phyloP scores from a whole-genome alignment of 2,113 vertebrate genomes.

The Platycercus adscitus region DNA sequence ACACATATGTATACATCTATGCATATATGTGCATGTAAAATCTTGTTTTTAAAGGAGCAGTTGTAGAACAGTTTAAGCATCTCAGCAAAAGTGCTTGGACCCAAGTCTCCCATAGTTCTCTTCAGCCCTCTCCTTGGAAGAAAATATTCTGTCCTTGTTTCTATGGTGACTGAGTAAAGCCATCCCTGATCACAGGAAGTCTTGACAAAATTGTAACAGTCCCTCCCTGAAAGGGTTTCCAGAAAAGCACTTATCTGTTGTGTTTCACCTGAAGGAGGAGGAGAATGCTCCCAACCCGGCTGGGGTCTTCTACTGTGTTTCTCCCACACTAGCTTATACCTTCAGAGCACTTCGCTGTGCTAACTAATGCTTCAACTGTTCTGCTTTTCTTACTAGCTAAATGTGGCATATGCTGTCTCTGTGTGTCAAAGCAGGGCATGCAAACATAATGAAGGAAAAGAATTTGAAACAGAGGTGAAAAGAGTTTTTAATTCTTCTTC shows the following conservation, averaged over 20 bases:
- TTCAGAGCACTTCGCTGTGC: background rate
- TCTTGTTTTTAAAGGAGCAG: background rate
- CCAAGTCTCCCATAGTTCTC: background rate
- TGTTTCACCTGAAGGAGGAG: background rate
- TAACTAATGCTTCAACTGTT: background rate
- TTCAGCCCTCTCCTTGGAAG: background rate
- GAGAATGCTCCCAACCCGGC: accelerated
- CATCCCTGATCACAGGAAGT: background rate
- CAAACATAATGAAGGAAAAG: conserved; percentile 24
- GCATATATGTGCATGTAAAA: accelerated
- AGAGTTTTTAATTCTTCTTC: background rate
- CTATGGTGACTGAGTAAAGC: conserved; percentile 3
- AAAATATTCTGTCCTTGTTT: background rate
- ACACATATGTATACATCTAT: background rate
- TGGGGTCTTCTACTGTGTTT: background rate
- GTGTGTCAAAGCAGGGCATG: background rate
- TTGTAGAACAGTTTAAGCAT: background rate
- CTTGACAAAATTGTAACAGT: conserved; percentile 7
- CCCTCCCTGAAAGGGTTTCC: background rate
- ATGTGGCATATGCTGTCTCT: conserved; percentile 12
- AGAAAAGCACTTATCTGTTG: background rate
- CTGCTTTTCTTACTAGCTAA: conserved; percentile 30
- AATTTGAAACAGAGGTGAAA: conserved; percentile 20
- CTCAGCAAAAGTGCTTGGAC: background rate
- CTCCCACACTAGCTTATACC: background rate